A percentile compares a stretch with the other conserved stretches of the same genome.
Conservation (phyloP, 2,888 invertebrate species). For the Acanthosepion lycidas region DNA sequence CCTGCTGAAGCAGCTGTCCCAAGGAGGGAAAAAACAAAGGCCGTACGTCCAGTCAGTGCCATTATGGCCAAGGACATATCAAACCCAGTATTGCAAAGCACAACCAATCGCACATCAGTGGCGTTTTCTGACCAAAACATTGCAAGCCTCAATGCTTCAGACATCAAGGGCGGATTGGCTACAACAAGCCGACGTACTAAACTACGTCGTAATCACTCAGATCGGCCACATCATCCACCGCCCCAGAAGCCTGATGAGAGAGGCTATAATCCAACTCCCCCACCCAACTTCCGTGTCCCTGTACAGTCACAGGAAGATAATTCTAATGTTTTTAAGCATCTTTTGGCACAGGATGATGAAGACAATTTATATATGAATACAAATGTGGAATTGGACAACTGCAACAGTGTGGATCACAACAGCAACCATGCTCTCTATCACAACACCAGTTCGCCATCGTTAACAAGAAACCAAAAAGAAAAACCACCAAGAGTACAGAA, state of each 20-base stretch:
- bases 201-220: conserved; percentile 45
- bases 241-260: conserved; percentile 46
- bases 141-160: background rate
- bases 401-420: conserved; percentile 24
- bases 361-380: conserved; percentile 39
- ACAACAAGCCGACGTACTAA: background rate
- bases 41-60: conserved; percentile 34
- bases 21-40: background rate
- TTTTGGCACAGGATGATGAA: conserved; percentile 11
- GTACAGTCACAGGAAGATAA: background rate
- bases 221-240: conserved; percentile 41
- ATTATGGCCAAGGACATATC: conserved; percentile 65
- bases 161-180: conserved; percentile 39
- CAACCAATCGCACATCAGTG: conserved; percentile 66
- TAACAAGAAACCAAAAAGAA: background rate
- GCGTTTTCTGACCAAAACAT: conserved; percentile 55
- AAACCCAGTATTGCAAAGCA: conserved; percentile 66
- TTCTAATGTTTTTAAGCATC: background rate
- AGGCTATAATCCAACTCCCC: background rate
- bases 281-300: background rate
- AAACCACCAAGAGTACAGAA: conserved; percentile 25
- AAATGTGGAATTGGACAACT: background rate
- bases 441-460: background rate
- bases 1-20: background rate
- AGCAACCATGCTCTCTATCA: conserved; percentile 41